Conservation (phyloP, 2,113 vertebrate genomes). For the Pardalotus punctatus region DNA sequence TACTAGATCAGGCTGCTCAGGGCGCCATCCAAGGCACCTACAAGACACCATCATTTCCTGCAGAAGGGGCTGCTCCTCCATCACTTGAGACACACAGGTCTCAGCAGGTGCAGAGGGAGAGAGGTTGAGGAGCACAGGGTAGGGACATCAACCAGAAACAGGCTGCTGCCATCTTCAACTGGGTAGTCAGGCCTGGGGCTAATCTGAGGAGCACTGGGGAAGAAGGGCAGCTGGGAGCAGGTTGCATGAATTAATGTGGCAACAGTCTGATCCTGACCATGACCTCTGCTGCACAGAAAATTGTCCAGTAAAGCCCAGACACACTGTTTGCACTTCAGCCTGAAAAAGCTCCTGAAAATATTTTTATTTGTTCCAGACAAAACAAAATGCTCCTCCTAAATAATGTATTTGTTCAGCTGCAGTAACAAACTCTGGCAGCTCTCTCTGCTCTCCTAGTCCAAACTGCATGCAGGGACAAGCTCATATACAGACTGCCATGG, state of each 20-base stretch:
- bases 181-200: neutral
- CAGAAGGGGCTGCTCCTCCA: neutral
- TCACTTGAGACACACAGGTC: neutral
- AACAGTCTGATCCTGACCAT: neutral
- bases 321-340: conserved; percentile 10
- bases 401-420: conserved; percentile 13
- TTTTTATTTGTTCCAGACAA: conserved; percentile 40
- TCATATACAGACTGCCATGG: rapidly evolving
- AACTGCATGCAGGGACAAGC: neutral
- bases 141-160: neutral
- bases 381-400: conserved; percentile 32
- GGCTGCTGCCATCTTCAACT: neutral
- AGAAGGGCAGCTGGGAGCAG: neutral
- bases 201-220: neutral
- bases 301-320: neutral
- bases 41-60: rapidly evolving
- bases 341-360: conserved; percentile 25
- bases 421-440: neutral
- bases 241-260: neutral
- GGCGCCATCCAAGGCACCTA: neutral
- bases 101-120: rapidly evolving
- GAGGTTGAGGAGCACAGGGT: neutral
- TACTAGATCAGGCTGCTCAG: neutral
- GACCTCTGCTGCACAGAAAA: neutral
- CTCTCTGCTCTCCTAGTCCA: neutral